Evolutionary conservation across 2,113 vertebrate species (phyloP), one percentile per base, ranked within the genome.

Genomic region (Megaceryle torquata): DNA sequence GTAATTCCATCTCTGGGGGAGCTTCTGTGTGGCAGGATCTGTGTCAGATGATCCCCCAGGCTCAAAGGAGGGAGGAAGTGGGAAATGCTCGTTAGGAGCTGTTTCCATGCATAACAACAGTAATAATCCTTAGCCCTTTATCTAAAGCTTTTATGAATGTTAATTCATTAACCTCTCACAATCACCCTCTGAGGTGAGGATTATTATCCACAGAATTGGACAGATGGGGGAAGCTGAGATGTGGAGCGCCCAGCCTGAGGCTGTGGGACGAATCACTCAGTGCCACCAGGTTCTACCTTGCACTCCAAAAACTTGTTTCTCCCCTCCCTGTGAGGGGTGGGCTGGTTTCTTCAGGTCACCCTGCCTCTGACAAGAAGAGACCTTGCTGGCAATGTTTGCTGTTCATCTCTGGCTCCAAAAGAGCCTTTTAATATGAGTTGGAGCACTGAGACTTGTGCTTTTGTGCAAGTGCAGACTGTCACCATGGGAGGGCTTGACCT

Each of bases 131-230:
- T 61, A 91, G 96, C 77, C 88, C 78, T 97, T 95, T 97, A 94
- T 95, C 95, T 91, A 82, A 95, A 95, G 93, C 96, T 94, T 96
- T 97, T 90, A 88, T 6, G 11, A 96, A 89, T 88, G 88, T 95
- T 95, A 96, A 91, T 95, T 97, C 91, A 96, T 96, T 96, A 97
- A 95, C 93, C 72, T 91, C 81, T 93, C 13, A 1, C 35, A 88
- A 91, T 91, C 91, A 92, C 81, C 65, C 84, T 96, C 88, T 26
- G 79, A 96, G 91, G 76, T 91, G 76, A 91, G 93, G 89, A 93
- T 94, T 97, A 95, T 82, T 97, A 91, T 93, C 93, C 91, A 85
- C 22, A 8, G 88, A 81, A 93, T 78, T 94, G 92, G 93, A 89
- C 86, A 96, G 93, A 93, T 82, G 90, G 69, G 57, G 69, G 88